Percentiles rank a stretch among this genome's conserved stretches.
These are phyloP conservation scores for Sinopyrophorus schimmeli DNA, from an alignment of 2,888 invertebrate species.

Conservation along the genomic window DNA sequence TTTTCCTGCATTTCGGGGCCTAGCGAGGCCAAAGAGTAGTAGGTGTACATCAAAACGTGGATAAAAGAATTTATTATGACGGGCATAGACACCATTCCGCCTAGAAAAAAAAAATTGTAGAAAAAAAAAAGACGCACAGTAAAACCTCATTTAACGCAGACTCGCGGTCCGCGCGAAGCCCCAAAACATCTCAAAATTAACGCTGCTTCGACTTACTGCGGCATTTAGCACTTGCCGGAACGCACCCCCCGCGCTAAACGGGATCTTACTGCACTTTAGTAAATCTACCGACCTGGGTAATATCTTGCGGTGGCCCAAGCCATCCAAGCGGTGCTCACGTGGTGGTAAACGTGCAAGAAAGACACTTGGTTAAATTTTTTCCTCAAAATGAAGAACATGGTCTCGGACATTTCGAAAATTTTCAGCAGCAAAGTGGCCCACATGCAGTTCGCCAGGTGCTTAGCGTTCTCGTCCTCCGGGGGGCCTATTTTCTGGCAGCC, in stretches of 20 bases:
- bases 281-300: too few species aligned
- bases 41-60: constrained; percentile 76
- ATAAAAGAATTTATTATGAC: constrained; percentile 69
- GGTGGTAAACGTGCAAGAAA: constrained; percentile 71
- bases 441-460: constrained; percentile 58
- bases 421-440: constrained; percentile 70
- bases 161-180: too few species aligned
- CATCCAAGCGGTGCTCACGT: constrained; percentile 61
- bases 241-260: too few species aligned
- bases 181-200: too few species aligned
- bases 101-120: too few species aligned
- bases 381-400: constrained; percentile 67
- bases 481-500: constrained; percentile 75
- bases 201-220: too few species aligned
- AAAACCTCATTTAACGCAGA: too few species aligned
- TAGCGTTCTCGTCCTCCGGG: constrained; percentile 62
- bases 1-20: constrained; percentile 61
- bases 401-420: constrained; percentile 67
- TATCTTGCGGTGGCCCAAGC: constrained; percentile 54
- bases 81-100: constrained; percentile 68
- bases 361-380: constrained; percentile 70
- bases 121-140: too few species aligned
- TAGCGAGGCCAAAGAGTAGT: constrained; percentile 69
- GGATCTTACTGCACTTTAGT: too few species aligned
- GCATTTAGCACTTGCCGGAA: too few species aligned